Evolutionary conservation across 2,888 invertebrate genomes (phyloP).

Genomic region (Andrena haemorrhoa): DNA sequence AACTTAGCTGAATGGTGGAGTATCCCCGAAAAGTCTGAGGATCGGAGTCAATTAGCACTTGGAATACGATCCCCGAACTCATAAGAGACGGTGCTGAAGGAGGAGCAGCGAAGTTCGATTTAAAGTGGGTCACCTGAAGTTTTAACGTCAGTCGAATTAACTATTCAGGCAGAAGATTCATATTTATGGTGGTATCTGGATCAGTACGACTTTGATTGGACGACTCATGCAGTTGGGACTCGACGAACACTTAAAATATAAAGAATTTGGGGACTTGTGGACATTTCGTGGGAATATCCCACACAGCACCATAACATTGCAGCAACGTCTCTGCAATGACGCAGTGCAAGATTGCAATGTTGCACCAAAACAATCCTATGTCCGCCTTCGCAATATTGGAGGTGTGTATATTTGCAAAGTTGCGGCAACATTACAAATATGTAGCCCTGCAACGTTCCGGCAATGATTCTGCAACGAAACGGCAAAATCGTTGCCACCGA

Average conservation of each 20-base stretch:
- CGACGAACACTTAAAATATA: not conserved
- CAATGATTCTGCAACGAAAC: too few relatives aligned
- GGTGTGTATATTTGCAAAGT: too few relatives aligned
- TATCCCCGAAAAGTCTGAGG: not conserved
- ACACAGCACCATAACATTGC: too few relatives aligned
- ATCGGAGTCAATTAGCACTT: not conserved
- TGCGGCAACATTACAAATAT: too few relatives aligned
- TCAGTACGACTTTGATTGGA: not conserved
- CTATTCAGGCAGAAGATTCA: not conserved
- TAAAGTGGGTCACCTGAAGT: not conserved
- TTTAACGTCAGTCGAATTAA: not conserved
- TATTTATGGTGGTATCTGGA: not conserved
- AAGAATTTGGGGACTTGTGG: not conserved
- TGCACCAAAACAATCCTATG: too few relatives aligned
- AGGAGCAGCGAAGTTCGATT: not conserved
- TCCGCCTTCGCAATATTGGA: too few relatives aligned
- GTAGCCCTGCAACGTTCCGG: too few relatives aligned
- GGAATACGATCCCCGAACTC: not conserved
- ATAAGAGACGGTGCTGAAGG: not conserved
- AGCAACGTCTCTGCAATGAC: too few relatives aligned
- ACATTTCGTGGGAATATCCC: not conserved
- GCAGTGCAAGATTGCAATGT: too few relatives aligned
- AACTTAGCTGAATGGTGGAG: not conserved
- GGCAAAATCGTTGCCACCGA: too few relatives aligned
- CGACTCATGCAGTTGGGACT: not conserved